Evolutionary conservation across 2,888 invertebrate species (phyloP).

Genomic region (Polydrusus tereticollis): DNA sequence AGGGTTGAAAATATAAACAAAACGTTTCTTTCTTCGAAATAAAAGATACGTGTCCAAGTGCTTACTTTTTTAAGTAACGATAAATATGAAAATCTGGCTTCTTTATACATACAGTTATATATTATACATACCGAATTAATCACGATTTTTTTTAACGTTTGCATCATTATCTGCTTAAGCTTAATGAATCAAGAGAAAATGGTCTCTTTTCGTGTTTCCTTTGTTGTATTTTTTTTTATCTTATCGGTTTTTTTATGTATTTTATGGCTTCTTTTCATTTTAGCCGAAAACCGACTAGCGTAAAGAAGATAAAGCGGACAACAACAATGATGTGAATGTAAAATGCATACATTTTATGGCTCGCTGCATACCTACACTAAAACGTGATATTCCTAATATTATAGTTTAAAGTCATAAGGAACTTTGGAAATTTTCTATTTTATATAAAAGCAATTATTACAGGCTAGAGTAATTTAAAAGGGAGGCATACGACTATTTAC

Average conservation of each 20-base stretch:
- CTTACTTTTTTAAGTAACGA: too few species aligned
- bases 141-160: not conserved
- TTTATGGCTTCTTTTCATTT: slow-evolving; percentile 11
- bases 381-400: not conserved
- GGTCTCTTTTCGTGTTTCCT: not conserved
- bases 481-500: too few species aligned
- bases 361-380: not conserved
- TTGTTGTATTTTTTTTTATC: slow-evolving; percentile 3
- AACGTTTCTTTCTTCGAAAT: too few species aligned
- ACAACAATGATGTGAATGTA: slow-evolving; percentile 8
- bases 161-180: not conserved
- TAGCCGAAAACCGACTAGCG: slow-evolving; percentile 3
- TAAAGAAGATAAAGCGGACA: not conserved
- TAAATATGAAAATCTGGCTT: too few species aligned
- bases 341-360: slow-evolving; percentile 7
- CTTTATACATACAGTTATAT: too few species aligned
- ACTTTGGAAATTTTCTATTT: too few species aligned
- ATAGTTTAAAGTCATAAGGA: too few species aligned
- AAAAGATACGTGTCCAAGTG: too few species aligned
- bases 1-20: too few species aligned
- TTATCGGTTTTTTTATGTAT: slow-evolving; percentile 5
- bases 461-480: too few species aligned
- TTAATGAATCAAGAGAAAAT: not conserved
- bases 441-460: too few species aligned
- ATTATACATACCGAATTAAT: not conserved